Conservation (phyloP, 1,140 invertebrate genomes). For the Drosophila sp. region DNA sequence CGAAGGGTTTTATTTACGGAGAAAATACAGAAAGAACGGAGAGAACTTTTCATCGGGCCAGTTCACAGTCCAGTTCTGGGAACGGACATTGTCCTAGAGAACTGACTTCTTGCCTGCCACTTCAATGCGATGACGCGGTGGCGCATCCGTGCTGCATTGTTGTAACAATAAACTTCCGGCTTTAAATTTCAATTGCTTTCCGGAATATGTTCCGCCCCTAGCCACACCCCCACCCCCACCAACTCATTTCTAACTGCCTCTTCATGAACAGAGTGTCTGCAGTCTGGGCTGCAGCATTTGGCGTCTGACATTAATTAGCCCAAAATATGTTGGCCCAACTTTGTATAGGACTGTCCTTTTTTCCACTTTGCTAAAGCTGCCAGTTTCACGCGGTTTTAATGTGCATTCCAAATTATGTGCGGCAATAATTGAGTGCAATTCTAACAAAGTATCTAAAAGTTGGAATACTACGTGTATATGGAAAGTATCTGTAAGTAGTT, state of each 20-base stretch:
- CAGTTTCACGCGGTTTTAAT: background rate
- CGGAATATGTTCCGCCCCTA: slow-evolving; percentile 20
- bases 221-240: background rate
- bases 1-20: slow-evolving; percentile 70
- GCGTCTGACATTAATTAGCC: slow-evolving; percentile 79
- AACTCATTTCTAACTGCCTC: background rate
- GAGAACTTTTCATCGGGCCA: slow-evolving; percentile 22
- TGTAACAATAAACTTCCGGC: slow-evolving; percentile 75
- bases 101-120: slow-evolving; percentile 43
- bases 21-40: slow-evolving; percentile 33
- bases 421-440: too few species aligned
- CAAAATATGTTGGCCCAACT: slow-evolving; percentile 59
- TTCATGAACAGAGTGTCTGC: slow-evolving; percentile 44
- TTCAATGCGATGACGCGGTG: slow-evolving; percentile 36
- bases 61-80: slow-evolving; percentile 30
- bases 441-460: too few species aligned
- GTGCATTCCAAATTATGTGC: background rate
- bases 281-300: slow-evolving; percentile 34
- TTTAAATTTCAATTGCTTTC: slow-evolving; percentile 71
- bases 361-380: background rate
- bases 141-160: slow-evolving; percentile 61
- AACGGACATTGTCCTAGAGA: slow-evolving; percentile 14
- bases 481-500: too few species aligned
- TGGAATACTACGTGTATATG: too few species aligned
- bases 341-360: background rate